phyloP scores from a whole-genome alignment of 2,888 invertebrate genomes.

The Gerosis bhagava region DNA sequence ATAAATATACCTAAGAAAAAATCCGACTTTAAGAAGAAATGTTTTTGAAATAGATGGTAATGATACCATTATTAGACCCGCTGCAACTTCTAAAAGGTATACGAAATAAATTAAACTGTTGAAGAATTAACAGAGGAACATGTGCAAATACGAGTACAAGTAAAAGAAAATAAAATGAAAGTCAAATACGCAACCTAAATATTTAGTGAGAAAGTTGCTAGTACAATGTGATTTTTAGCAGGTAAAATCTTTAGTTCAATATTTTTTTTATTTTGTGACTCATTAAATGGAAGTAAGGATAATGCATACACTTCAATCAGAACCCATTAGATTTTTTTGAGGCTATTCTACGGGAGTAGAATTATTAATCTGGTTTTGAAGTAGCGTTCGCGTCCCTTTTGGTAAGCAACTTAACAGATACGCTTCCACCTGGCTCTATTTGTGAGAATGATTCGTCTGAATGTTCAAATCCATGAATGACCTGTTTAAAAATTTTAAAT shows the following conservation, averaged over 20 bases:
- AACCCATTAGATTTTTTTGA: neutral
- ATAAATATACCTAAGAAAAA: neutral
- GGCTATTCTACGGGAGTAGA: neutral
- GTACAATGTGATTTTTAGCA: too few relatives aligned
- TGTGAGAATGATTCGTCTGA: slow-evolving; percentile 1
- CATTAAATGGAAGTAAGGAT: too few relatives aligned
- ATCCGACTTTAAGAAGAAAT: neutral
- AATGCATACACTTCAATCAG: neutral
- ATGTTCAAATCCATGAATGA: too few relatives aligned
- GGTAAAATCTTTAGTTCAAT: too few relatives aligned
- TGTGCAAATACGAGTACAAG: too few relatives aligned
- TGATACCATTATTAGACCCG: neutral
- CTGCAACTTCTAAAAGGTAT: neutral
- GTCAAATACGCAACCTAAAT: too few relatives aligned
- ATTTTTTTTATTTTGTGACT: too few relatives aligned
- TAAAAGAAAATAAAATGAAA: too few relatives aligned
- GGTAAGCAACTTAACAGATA: neutral
- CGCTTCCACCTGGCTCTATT: neutral
- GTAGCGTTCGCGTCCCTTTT: neutral
- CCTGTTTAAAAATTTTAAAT: too few relatives aligned
- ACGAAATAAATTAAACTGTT: too few relatives aligned
- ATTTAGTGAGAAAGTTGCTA: too few relatives aligned
- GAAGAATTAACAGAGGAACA: too few relatives aligned
- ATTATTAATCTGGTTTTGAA: neutral
- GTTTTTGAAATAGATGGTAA: neutral